phyloP scores from a whole-genome alignment of 2,113 vertebrate species.

The Perognathus longimembris region DNA sequence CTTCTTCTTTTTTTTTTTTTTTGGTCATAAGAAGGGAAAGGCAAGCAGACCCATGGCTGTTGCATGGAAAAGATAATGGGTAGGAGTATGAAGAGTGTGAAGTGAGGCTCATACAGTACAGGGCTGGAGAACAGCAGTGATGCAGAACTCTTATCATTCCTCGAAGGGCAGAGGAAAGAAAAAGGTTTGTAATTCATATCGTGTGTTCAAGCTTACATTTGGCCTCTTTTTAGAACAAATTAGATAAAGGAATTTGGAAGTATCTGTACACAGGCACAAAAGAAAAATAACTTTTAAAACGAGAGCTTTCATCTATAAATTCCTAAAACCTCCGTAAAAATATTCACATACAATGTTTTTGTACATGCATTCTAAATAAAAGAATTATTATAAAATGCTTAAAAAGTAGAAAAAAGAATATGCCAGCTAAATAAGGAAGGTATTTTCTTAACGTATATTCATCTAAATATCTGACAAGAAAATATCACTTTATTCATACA shows the following conservation, averaged over 20 bases:
- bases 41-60: background rate
- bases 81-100: background rate
- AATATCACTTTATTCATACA: background rate
- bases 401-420: constrained; percentile 31
- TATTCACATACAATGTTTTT: constrained; percentile 45
- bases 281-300: constrained; percentile 45
- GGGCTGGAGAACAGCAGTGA: constrained; percentile 61
- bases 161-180: constrained; percentile 71
- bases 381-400: constrained; percentile 19
- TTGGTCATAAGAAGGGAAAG: background rate
- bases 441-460: constrained; percentile 59
- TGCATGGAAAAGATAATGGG: background rate
- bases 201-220: constrained; percentile 50
- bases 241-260: constrained; percentile 52
- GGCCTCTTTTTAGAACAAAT: constrained; percentile 70
- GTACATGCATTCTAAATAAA: constrained; percentile 30
- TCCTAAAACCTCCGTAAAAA: constrained; percentile 31
- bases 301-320: constrained; percentile 45
- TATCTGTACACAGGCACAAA: background rate
- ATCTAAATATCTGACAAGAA: constrained; percentile 37
- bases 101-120: constrained; percentile 59
- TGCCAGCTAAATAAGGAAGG: constrained; percentile 72
- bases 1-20: too few relatives aligned
- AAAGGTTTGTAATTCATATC: constrained; percentile 68
- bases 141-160: constrained; percentile 64